phyloP scores from a whole-genome alignment of 2,888 invertebrate genomes.

The Ectropis crepuscularia region DNA sequence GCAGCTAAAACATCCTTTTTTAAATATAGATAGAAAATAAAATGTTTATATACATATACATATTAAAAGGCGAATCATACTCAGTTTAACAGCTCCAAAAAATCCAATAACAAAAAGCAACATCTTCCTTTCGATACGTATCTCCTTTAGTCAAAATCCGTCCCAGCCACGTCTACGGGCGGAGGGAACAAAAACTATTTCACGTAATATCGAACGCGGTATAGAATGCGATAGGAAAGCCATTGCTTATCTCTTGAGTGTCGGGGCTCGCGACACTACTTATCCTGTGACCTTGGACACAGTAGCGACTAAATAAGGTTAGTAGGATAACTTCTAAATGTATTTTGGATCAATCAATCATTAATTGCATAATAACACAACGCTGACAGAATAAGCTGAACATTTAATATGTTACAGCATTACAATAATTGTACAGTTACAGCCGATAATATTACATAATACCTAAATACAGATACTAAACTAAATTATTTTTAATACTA shows the following conservation, averaged over 20 bases:
- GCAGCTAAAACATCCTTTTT: too few relatives aligned
- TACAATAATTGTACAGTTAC: too few relatives aligned
- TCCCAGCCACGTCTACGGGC: constrained; percentile 47
- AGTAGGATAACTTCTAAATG: not conserved
- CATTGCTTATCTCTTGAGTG: constrained; percentile 60
- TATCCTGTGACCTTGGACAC: constrained; percentile 48
- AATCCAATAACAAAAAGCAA: constrained; percentile 6
- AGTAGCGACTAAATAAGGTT: constrained; percentile 5
- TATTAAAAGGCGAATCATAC: not conserved
- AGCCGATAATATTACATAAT: too few relatives aligned
- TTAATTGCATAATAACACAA: too few relatives aligned
- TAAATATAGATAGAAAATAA: too few relatives aligned
- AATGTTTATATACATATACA: too few relatives aligned
- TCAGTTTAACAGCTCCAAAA: not conserved
- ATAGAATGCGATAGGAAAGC: constrained; percentile 67
- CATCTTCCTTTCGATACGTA: constrained; percentile 14
- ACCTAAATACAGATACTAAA: too few relatives aligned
- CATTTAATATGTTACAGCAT: too few relatives aligned
- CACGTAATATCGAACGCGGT: constrained; percentile 64
- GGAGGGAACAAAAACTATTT: constrained; percentile 65
- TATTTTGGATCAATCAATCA: not conserved
- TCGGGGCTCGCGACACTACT: constrained; percentile 50
- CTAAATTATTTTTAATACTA: too few relatives aligned
- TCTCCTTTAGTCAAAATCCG: constrained; percentile 35
- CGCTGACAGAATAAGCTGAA: too few relatives aligned